Evolutionary conservation across 2,797 vertebrate genomes (phyloP), one percentile per base, ranked within the genome.

Genomic region (Heterohyrax brucei): DNA sequence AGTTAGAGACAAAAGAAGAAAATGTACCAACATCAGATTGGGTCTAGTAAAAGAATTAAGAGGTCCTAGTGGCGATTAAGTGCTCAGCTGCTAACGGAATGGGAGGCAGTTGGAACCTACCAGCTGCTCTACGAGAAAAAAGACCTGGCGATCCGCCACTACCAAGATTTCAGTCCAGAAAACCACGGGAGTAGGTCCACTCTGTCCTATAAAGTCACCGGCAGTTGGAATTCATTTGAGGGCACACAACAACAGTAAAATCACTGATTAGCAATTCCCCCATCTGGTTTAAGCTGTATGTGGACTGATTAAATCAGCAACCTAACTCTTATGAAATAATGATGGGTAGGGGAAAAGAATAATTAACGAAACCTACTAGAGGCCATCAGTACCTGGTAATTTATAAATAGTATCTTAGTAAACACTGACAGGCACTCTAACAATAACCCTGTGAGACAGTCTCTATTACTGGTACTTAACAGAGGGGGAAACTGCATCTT

Each of bases 1-100:
- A 19, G 59, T 61, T 92, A 79, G 56, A 72, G 53, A 48, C 21
- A 73, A 91, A 88, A 68, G 59, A 53, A 88, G 80, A 61, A 61
- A 70, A 18, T 4, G 9, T 85, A 62, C 39, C 48, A 26, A 50
- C 10, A 24, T 64, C 56, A 44, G 24, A 14, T 14, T 80, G 64
- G 28, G 21, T 89, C 64, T 96, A 64, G 56, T 39, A 22, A 85
- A 44, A 70, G 19, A 68, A 78, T 44, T 22, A 61, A 61, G 59
- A 19, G 19, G 19, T 7, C 59, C 16, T 19, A 19, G 59, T 61
- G 59, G 59, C 53, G 53, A 56, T 56, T 56, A 56, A 56, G 53
- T 13, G 53, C 12, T 56, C 16, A 14, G 53, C 53, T 56, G 53
- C 53, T 56, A 56, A 56, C 53, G 53, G 53, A 56, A 56, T 13